phyloP scores from a whole-genome alignment of 2,797 vertebrate species.

The Pelobates cultripes region DNA sequence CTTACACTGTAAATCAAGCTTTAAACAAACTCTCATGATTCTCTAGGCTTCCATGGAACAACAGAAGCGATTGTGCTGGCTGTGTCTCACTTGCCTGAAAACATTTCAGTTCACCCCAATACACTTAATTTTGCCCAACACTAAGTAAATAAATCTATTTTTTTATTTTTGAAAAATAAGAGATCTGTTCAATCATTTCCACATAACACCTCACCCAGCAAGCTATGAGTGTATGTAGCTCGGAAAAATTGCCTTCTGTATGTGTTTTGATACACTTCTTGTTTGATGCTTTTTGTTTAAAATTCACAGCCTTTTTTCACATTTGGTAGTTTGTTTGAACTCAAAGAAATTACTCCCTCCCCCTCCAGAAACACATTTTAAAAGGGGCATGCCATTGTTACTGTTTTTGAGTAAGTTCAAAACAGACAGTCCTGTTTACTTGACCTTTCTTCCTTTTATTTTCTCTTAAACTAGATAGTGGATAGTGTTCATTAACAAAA shows the following conservation, averaged over 20 bases:
- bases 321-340: conserved; percentile 19
- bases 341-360: background rate
- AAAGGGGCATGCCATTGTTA: conserved; percentile 7
- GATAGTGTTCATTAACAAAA: too few species aligned
- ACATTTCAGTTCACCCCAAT: too few species aligned
- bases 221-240: background rate
- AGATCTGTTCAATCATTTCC: conserved; percentile 4
- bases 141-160: too few species aligned
- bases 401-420: conserved; percentile 4
- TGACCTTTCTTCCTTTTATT: conserved; percentile 9
- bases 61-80: too few species aligned
- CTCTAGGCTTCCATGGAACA: too few species aligned
- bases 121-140: too few species aligned
- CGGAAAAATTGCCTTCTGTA: conserved; percentile 14
- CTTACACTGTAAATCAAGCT: too few species aligned
- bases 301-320: conserved; percentile 19
- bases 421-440: background rate
- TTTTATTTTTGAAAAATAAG: too few species aligned
- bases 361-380: conserved; percentile 8
- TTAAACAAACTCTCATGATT: too few species aligned
- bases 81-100: too few species aligned
- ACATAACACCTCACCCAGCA: conserved; percentile 1
- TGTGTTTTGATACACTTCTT: conserved; percentile 2
- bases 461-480: background rate
- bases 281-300: background rate